Evolutionary conservation across 2,888 invertebrate genomes (phyloP), one percentile per base, ranked within the genome.

Genomic region (Galerucella nymphaeae): DNA sequence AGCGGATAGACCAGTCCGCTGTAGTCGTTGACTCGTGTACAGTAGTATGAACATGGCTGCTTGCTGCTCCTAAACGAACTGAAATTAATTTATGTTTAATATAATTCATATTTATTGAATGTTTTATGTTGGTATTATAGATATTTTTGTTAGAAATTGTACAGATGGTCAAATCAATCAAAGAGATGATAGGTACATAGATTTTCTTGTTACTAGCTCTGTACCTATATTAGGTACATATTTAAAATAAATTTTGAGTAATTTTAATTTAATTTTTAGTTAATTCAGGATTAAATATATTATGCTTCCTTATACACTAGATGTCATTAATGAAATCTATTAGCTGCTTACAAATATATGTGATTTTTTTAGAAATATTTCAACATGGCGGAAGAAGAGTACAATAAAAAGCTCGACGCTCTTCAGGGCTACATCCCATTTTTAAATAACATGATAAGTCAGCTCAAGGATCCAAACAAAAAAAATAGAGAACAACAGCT

Each of bases 391-490:
- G 84, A 86, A 69, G 87, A 87, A 75, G 88, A 89, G 65, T 92
- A 92, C 87, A 89, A 90, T 75, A 85, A 83, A 75, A 92, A 91
- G 86, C 89, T 92, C 83, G 88, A 89, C 79, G 90, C 91, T 82
- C 90, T 93, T 88, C 91, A 91, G 86, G 89, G 89, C 80, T 92
- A 92, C 86, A 89, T 93, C 80, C 93, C 93, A n/a, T 93, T 93
- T 83, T 85, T 94, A 84, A 90, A 91, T 82, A 90, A 87, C 78
- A 91, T 94, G 88, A 93, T 93, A 81, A 87, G 87, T 62, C 89
- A 90, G 81, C 85, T 93, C 79, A 91, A 91, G 82, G 89, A 87
- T 78, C 88, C 88, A 16, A 84, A 81, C 72, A 81, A 85, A 18
- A 82, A 85, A 23, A 87, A 89, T 70, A 87, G 91, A 38, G 89